These are phyloP conservation scores for Mugil cephalus DNA, from an alignment of 2,113 vertebrate genomes.

Conservation along the genomic window DNA sequence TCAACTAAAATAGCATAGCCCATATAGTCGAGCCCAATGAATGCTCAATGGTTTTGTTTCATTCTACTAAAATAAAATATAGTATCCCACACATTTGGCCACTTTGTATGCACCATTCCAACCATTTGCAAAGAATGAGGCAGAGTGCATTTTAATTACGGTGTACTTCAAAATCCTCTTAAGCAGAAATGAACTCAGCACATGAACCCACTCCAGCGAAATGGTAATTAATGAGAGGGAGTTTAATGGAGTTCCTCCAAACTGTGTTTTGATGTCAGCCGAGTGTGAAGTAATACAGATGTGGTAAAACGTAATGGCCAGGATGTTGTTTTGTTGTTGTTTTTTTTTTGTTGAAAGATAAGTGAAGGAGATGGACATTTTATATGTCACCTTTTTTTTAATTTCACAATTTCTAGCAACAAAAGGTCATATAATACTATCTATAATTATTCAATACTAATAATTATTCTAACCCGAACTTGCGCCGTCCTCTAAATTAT, in stretches of 20 bases:
- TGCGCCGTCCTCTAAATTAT: too few relatives aligned
- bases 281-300: constrained; percentile 30
- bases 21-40: too few relatives aligned
- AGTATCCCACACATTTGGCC: constrained; percentile 29
- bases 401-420: not conserved
- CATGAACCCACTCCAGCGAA: constrained; percentile 67
- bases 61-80: constrained; percentile 27
- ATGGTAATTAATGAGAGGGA: constrained; percentile 69
- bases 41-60: not conserved
- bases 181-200: constrained; percentile 71
- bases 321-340: not conserved
- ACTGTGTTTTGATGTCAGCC: constrained; percentile 46
- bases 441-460: too few relatives aligned
- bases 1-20: too few relatives aligned
- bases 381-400: not conserved
- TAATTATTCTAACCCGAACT: not conserved
- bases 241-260: constrained; percentile 59
- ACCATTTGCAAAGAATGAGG: constrained; percentile 55
- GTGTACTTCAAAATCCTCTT: constrained; percentile 73
- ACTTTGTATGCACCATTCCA: constrained; percentile 56
- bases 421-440: not conserved
- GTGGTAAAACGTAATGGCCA: constrained; percentile 9
- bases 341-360: not conserved
- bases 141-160: constrained; percentile 78
- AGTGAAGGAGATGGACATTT: not conserved